Evolutionary conservation across 2,888 invertebrate species (phyloP).

Genomic region (Drosophila mulleri): DNA sequence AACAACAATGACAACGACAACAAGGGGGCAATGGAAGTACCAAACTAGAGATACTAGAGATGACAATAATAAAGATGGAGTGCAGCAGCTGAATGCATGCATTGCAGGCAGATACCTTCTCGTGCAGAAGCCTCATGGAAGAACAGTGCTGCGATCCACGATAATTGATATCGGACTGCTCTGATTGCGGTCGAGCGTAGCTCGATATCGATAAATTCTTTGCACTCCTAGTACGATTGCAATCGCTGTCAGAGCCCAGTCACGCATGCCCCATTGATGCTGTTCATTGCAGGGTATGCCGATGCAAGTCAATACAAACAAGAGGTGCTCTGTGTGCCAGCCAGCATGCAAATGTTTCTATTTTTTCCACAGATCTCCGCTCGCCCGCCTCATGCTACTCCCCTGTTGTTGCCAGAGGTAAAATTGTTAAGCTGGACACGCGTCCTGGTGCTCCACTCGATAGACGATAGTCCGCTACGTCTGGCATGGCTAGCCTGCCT

Average conservation of each 20-base stretch:
- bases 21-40: conserved; percentile 5
- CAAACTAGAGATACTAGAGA: conserved; percentile 21
- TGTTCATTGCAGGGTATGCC: neutral
- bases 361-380: conserved; percentile 12
- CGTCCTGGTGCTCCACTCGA: neutral
- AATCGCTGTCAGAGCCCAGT: neutral
- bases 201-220: too few relatives aligned
- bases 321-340: conserved; percentile 51
- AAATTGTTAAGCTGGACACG: conserved; percentile 35
- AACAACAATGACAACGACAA: too few relatives aligned
- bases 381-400: neutral
- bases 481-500: neutral
- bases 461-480: neutral
- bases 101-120: neutral
- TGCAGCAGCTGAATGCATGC: neutral
- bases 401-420: neutral
- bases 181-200: too few relatives aligned
- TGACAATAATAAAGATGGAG: conserved; percentile 12
- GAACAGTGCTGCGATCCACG: too few relatives aligned
- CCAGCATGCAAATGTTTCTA: conserved; percentile 53
- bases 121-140: too few relatives aligned
- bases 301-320: conserved; percentile 55
- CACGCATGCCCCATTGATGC: neutral
- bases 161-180: too few relatives aligned
- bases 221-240: too few relatives aligned